Conservation (phyloP, 2,113 vertebrate genomes). For the Varanus komodoensis region DNA sequence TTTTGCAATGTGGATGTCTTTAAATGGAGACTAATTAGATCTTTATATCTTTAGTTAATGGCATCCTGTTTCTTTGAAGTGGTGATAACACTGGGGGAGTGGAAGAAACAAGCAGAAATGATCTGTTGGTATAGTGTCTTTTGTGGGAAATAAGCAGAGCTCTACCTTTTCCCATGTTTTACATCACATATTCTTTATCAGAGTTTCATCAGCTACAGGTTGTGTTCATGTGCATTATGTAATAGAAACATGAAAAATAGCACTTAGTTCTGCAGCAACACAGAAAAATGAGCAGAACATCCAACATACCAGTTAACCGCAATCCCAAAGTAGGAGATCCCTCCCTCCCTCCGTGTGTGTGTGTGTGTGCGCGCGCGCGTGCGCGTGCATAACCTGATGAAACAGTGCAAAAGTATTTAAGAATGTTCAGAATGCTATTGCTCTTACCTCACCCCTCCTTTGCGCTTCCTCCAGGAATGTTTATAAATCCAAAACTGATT, state of each 20-base stretch:
- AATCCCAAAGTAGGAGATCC: not conserved
- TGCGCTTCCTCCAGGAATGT: not conserved
- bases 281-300: not conserved
- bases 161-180: not conserved
- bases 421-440: rapidly evolving
- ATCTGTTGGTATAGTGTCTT: not conserved
- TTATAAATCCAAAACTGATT: not conserved
- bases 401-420: not conserved
- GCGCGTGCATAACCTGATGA: not conserved
- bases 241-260: not conserved
- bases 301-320: not conserved
- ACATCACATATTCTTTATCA: not conserved
- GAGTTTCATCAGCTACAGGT: not conserved
- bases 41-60: not conserved
- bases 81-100: not conserved
- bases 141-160: not conserved
- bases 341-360: too few relatives aligned
- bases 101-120: not conserved
- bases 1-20: not conserved
- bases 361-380: too few relatives aligned
- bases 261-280: not conserved
- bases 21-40: not conserved
- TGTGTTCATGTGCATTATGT: not conserved
- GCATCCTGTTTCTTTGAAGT: not conserved
- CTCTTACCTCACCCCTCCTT: not conserved